phyloP scores from a whole-genome alignment of 2,888 invertebrate genomes.

The Acleris sparsana region DNA sequence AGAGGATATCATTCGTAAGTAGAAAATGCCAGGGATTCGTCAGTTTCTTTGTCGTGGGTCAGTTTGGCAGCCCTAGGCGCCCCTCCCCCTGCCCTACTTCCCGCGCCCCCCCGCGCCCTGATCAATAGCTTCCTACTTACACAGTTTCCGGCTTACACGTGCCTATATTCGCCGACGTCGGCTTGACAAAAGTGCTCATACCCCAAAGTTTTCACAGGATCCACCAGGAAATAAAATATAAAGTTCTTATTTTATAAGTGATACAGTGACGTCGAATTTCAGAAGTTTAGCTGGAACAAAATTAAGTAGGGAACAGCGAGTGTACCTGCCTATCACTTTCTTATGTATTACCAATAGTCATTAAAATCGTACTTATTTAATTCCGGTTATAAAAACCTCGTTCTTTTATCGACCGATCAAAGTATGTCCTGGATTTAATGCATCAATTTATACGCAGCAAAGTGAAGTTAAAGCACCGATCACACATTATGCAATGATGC shows the following conservation, averaged over 20 bases:
- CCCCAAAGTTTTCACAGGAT: not conserved
- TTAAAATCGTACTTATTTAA: too few species aligned
- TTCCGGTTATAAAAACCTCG: too few species aligned
- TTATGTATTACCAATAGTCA: not conserved
- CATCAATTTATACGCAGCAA: slow-evolving; percentile 17
- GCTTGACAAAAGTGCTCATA: slow-evolving; percentile 34
- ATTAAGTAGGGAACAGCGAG: too few species aligned
- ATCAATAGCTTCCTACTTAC: slow-evolving; percentile 72
- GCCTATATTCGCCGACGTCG: slow-evolving; percentile 43
- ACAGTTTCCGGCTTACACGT: slow-evolving; percentile 56
- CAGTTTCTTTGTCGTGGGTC: slow-evolving; percentile 21
- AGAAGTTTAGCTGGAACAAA: not conserved
- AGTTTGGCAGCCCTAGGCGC: slow-evolving; percentile 35
- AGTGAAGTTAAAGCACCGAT: not conserved
- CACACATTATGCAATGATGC: not conserved
- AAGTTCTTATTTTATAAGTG: slow-evolving; percentile 20
- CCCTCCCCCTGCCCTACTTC: slow-evolving; percentile 43
- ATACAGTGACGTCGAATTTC: slow-evolving; percentile 20
- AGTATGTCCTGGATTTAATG: slow-evolving; percentile 17
- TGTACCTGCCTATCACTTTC: not conserved
- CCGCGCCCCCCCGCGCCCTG: slow-evolving; percentile 49
- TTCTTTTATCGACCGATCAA: not conserved
- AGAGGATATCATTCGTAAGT: slow-evolving; percentile 13
- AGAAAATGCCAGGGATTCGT: not conserved
- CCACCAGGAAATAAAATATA: slow-evolving; percentile 4